phyloP scores from a whole-genome alignment of 2,888 invertebrate genomes.

The Cheilosia vulpina region DNA sequence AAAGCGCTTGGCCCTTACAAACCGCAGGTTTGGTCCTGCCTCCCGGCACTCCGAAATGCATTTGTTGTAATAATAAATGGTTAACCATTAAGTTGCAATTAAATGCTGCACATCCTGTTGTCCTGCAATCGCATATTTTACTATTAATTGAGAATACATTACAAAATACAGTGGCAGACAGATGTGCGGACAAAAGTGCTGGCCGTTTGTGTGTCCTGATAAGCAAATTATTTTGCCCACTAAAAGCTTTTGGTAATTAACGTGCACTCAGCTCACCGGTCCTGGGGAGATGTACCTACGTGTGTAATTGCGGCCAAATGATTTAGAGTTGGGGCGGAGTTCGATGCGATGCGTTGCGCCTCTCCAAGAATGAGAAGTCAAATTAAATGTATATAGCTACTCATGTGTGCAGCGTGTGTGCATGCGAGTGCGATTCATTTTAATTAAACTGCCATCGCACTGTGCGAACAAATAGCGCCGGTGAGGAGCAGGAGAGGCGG shows the following conservation, averaged over 20 bases:
- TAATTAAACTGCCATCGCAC: constrained; percentile 59
- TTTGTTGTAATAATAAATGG: constrained; percentile 75
- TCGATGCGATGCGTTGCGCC: neutral
- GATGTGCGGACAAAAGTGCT: neutral
- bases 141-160: constrained; percentile 72
- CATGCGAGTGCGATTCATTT: constrained; percentile 36
- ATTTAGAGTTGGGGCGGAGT: constrained; percentile 31
- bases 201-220: constrained; percentile 30
- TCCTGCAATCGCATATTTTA: constrained; percentile 71
- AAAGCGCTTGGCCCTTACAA: constrained; percentile 60
- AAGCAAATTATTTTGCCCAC: constrained; percentile 70
- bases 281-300: neutral
- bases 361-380: constrained; percentile 49
- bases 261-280: constrained; percentile 9
- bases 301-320: neutral
- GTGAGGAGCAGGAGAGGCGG: neutral
- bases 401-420: constrained; percentile 2
- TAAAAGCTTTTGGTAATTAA: constrained; percentile 75
- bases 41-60: constrained; percentile 37
- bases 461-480: neutral
- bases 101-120: constrained; percentile 61
- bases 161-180: constrained; percentile 3
- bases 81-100: constrained; percentile 75
- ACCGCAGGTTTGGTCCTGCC: neutral
- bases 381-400: constrained; percentile 51